Conservation (phyloP, 2,888 invertebrate species). For the Drosophila diplacantha region DNA sequence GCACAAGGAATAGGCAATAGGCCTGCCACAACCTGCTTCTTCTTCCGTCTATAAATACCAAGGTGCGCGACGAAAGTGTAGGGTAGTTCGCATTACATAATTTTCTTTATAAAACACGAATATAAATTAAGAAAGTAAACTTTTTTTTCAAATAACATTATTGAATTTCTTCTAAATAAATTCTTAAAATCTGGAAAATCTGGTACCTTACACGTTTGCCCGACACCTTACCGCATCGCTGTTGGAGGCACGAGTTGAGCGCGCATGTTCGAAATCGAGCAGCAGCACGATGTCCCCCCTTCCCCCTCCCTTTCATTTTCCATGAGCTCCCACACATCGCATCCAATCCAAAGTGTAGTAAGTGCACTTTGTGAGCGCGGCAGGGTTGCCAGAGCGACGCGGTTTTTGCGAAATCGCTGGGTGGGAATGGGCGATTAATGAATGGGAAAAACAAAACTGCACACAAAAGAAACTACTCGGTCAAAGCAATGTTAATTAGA, state of each 20-base stretch:
- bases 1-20: constrained; percentile 22
- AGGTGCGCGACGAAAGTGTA: constrained; percentile 50
- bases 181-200: background rate
- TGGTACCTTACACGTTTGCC: constrained; percentile 6
- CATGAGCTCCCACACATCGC: constrained; percentile 36
- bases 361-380: constrained; percentile 33
- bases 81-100: too few species aligned
- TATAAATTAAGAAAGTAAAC: background rate
- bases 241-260: constrained; percentile 57
- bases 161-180: background rate
- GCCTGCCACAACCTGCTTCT: constrained; percentile 49
- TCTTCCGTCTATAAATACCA: constrained; percentile 59
- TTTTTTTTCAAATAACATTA: background rate
- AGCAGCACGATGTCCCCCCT: constrained; percentile 14
- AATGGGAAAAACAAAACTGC: constrained; percentile 31
- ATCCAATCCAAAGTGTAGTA: constrained; percentile 35
- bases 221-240: constrained; percentile 1
- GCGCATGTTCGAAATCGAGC: constrained; percentile 54
- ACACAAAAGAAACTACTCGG: constrained; percentile 22
- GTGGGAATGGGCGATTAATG: constrained; percentile 28
- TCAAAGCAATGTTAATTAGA: constrained; percentile 22
- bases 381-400: constrained; percentile 32
- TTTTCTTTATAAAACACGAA: background rate
- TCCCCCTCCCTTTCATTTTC: background rate
- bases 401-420: constrained; percentile 17